Conservation (phyloP, 2,113 vertebrate species). For the Lepus americanus region DNA sequence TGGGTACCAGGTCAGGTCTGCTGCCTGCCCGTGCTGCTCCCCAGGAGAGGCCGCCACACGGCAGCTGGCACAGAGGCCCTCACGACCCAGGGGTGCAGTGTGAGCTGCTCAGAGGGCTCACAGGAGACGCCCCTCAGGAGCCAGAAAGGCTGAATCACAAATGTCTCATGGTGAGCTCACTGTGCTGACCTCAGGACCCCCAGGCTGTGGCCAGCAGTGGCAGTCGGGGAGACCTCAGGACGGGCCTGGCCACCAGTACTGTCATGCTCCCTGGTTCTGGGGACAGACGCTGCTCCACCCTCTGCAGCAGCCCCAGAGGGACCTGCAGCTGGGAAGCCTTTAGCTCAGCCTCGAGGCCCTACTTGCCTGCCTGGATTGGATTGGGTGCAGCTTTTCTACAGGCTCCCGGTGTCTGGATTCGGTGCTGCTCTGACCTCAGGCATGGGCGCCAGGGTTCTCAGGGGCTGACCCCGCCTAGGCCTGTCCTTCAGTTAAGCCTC, state of each 20-base stretch:
- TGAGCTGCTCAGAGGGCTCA: not conserved
- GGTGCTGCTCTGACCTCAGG: not conserved
- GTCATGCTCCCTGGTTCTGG: not conserved
- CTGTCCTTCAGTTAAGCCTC: not conserved
- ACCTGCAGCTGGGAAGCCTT: not conserved
- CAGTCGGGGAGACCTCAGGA: not conserved
- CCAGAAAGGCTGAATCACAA: too few species aligned
- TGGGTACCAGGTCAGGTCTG: fast-evolving
- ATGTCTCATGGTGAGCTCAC: not conserved
- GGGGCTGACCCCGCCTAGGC: not conserved
- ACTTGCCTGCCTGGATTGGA: not conserved
- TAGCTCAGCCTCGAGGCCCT: not conserved
- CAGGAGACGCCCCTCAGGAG: not conserved
- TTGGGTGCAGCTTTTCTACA: not conserved
- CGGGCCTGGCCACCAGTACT: not conserved
- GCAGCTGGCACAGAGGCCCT: not conserved
- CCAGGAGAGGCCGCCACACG: not conserved
- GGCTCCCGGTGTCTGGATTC: not conserved
- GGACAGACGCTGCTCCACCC: not conserved
- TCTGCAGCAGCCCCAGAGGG: not conserved
- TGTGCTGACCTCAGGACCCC: not conserved
- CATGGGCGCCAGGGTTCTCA: not conserved
- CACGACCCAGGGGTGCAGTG: not conserved
- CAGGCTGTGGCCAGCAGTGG: not conserved
- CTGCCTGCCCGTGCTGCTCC: not conserved